These are phyloP conservation scores for Fregetta grallaria DNA, from an alignment of 2,113 vertebrate species.

Conservation along the genomic window DNA sequence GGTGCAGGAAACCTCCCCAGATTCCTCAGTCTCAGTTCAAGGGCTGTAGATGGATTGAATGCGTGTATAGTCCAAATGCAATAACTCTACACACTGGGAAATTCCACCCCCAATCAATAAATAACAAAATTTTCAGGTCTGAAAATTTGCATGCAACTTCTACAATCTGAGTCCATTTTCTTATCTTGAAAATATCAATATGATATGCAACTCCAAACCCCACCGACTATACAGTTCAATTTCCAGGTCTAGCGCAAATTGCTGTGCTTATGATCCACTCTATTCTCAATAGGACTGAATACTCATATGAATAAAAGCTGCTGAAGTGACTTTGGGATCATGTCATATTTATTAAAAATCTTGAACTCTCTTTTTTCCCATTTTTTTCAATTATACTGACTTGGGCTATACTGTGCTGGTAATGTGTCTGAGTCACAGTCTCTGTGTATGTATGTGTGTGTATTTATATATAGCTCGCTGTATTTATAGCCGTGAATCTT, in stretches of 20 bases:
- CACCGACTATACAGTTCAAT: neutral
- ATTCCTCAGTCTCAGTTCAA: neutral
- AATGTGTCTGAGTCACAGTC: conserved; percentile 4
- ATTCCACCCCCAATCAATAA: neutral
- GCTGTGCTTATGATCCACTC: neutral
- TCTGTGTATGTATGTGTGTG: neutral
- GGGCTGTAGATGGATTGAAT: neutral
- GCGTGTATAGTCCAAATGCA: neutral
- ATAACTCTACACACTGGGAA: neutral
- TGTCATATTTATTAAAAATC: neutral
- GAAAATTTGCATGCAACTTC: neutral
- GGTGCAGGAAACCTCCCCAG: neutral
- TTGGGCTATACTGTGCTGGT: neutral
- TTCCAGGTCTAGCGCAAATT: neutral
- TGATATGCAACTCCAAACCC: neutral
- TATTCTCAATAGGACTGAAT: neutral
- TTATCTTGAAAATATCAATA: neutral
- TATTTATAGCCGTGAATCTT: conserved; percentile 35
- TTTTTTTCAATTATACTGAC: neutral
- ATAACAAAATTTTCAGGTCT: neutral
- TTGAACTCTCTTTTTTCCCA: neutral
- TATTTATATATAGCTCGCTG: conserved; percentile 4
- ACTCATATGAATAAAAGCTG: neutral
- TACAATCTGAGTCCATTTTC: neutral
- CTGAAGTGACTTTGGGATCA: neutral